These are phyloP conservation scores for Grammatotria lemairii DNA, from an alignment of 2,113 vertebrate species.

Conservation along the genomic window DNA sequence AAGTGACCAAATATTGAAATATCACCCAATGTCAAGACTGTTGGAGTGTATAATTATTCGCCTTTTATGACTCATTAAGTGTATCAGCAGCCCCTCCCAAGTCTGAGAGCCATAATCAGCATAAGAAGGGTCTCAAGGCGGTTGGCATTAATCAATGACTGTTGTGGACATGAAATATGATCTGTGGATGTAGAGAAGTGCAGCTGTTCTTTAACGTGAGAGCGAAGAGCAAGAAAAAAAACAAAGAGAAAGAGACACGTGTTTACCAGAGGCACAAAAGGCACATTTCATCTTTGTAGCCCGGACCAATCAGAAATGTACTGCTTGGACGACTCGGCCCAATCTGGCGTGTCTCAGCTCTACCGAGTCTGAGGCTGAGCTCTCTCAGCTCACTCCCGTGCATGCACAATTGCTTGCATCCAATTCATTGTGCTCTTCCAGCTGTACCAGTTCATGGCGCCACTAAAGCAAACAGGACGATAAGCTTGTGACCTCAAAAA, in stretches of 20 bases:
- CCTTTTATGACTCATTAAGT: constrained; percentile 47
- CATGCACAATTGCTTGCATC: constrained; percentile 52
- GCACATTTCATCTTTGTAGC: constrained; percentile 32
- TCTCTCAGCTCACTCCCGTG: constrained; percentile 29
- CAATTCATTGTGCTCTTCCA: constrained; percentile 46
- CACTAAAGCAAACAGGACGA: constrained; percentile 39
- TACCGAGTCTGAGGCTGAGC: constrained; percentile 17
- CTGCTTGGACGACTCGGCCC: constrained; percentile 39
- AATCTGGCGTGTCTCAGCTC: constrained; percentile 46
- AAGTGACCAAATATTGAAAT: constrained; percentile 56
- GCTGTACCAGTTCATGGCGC: constrained; percentile 28
- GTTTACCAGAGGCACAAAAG: constrained; percentile 33
- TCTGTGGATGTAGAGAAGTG: constrained; percentile 7
- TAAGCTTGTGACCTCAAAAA: background rate
- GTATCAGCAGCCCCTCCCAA: constrained; percentile 15
- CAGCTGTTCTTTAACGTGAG: constrained; percentile 17
- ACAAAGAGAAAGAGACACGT: background rate
- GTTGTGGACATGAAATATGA: constrained; percentile 34
- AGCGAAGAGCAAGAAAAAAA: background rate
- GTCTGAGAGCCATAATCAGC: constrained; percentile 38
- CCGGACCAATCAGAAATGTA: constrained; percentile 47
- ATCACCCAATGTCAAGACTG: constrained; percentile 37
- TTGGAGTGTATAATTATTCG: constrained; percentile 29
- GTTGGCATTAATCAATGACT: constrained; percentile 42
- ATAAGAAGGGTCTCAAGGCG: constrained; percentile 20